phyloP scores from a whole-genome alignment of 2,888 invertebrate species.

The Adela reaumurella region DNA sequence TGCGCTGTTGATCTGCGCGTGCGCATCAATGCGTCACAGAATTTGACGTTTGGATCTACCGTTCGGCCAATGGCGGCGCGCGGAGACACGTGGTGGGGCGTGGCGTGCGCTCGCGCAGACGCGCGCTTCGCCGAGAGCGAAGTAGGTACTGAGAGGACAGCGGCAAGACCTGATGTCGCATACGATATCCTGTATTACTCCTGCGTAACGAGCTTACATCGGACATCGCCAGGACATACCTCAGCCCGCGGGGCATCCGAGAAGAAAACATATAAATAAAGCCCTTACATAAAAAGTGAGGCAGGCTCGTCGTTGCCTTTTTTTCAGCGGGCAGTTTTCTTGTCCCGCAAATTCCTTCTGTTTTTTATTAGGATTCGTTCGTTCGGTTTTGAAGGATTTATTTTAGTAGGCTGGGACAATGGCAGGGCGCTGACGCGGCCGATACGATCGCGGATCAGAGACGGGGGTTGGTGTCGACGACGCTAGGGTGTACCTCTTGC shows the following conservation, averaged over 20 bases:
- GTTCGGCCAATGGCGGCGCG: neutral
- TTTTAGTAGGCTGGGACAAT: neutral
- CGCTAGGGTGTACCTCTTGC: neutral
- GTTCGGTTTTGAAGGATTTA: neutral
- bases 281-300: neutral
- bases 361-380: neutral
- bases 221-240: neutral
- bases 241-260: neutral
- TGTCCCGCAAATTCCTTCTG: neutral
- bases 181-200: neutral
- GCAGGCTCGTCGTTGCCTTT: neutral
- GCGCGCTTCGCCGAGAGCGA: neutral
- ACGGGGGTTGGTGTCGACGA: neutral
- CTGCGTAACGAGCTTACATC: neutral
- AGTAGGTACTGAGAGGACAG: neutral
- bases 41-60: neutral
- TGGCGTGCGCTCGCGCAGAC: neutral
- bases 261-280: neutral
- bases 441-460: neutral
- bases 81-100: neutral
- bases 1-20: neutral
- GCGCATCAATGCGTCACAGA: neutral
- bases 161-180: neutral
- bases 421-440: neutral
- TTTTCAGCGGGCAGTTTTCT: neutral